These are phyloP conservation scores for Seriola dumerili DNA, from an alignment of 2,113 vertebrate species.

Conservation along the genomic window DNA sequence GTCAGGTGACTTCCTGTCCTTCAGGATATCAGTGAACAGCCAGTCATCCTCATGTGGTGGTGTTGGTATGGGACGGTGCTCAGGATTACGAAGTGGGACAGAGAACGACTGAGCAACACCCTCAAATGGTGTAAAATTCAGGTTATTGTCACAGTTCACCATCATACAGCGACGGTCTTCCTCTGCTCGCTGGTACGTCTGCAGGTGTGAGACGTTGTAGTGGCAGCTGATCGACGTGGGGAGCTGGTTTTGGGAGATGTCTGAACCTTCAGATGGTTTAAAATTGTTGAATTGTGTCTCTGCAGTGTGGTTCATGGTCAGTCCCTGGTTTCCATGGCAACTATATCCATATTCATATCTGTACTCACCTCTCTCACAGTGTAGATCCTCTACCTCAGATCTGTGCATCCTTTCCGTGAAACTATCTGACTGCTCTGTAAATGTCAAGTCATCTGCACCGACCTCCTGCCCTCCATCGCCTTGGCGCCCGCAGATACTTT, in stretches of 20 bases:
- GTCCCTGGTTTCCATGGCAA: slow-evolving; percentile 31
- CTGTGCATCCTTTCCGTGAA: slow-evolving; percentile 21
- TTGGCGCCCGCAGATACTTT: slow-evolving; percentile 54
- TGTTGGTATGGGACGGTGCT: slow-evolving; percentile 60
- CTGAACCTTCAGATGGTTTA: not conserved
- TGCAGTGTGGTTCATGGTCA: not conserved
- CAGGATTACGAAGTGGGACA: slow-evolving; percentile 52
- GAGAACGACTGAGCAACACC: slow-evolving; percentile 86
- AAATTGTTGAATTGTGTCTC: slow-evolving; percentile 28
- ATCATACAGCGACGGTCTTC: slow-evolving; percentile 43
- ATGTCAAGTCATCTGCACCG: slow-evolving; percentile 22
- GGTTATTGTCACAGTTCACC: slow-evolving; percentile 16
- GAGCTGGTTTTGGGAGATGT: slow-evolving; percentile 31
- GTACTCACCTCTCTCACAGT: slow-evolving; percentile 5
- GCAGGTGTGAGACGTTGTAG: slow-evolving; percentile 24
- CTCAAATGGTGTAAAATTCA: slow-evolving; percentile 68
- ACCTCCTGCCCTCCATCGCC: slow-evolving; percentile 38
- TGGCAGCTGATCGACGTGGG: not conserved
- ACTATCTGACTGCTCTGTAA: slow-evolving; percentile 30
- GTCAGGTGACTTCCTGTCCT: slow-evolving; percentile 43
- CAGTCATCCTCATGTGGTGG: slow-evolving; percentile 81
- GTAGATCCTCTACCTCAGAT: slow-evolving; percentile 24
- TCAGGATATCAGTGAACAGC: slow-evolving; percentile 84
- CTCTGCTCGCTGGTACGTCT: slow-evolving; percentile 24
- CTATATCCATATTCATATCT: slow-evolving; percentile 22